phyloP scores from a whole-genome alignment of 2,888 invertebrate species.

The Furcula furcula region DNA sequence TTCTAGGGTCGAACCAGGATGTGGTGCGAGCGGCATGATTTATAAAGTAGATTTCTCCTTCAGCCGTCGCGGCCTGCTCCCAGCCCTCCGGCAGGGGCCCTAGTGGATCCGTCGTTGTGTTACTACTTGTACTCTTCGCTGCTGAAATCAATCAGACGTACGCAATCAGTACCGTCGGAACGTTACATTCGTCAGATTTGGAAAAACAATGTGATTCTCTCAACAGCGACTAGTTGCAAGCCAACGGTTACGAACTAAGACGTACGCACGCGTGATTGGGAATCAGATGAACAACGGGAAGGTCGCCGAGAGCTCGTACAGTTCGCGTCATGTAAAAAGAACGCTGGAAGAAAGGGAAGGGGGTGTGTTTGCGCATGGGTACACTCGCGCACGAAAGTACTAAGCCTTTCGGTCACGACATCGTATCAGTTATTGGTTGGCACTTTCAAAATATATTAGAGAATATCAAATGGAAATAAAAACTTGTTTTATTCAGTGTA shows the following conservation, averaged over 20 bases:
- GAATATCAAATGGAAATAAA: too few relatives aligned
- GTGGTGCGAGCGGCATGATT: conserved; percentile 97
- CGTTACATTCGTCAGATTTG: conserved; percentile 27
- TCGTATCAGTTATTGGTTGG: too few relatives aligned
- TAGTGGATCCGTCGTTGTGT: conserved; percentile 80
- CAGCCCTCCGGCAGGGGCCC: conserved; percentile 93
- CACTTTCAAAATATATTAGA: too few relatives aligned
- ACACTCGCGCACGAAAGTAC: too few relatives aligned
- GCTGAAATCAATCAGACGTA: conserved; percentile 75
- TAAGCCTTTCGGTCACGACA: too few relatives aligned
- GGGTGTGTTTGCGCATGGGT: too few relatives aligned
- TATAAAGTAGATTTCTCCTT: conserved; percentile 94
- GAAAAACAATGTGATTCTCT: conserved; percentile 56
- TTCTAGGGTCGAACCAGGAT: conserved; percentile 98
- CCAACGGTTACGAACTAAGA: conserved; percentile 49
- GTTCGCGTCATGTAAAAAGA: too few relatives aligned
- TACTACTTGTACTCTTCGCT: conserved; percentile 80
- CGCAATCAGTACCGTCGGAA: conserved; percentile 37
- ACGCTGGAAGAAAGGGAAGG: too few relatives aligned
- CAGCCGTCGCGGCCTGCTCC: conserved; percentile 92
- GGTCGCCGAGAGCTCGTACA: conserved; percentile 62
- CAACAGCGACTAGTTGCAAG: conserved; percentile 78
- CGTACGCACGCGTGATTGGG: conserved; percentile 58
- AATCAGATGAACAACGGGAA: conserved; percentile 61
- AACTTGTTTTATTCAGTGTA: too few relatives aligned